These are phyloP conservation scores for Apocheima hispidaria DNA, from an alignment of 2,888 invertebrate species.

Conservation along the genomic window DNA sequence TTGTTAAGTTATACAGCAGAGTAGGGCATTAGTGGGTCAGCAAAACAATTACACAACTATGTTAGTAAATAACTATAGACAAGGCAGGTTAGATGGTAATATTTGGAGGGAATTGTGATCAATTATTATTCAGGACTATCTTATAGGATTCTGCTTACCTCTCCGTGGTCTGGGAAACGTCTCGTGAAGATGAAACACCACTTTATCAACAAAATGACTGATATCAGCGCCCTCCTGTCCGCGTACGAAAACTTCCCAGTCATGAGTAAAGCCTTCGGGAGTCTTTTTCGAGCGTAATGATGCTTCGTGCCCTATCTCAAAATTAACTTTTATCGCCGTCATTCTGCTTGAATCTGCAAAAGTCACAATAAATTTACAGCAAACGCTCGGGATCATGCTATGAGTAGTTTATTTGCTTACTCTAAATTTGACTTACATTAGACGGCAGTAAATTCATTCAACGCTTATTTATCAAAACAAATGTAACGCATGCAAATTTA, in stretches of 20 bases:
- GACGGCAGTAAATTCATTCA: slow-evolving; percentile 40
- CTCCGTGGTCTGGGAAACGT: slow-evolving; percentile 97
- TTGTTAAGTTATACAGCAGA: slow-evolving; percentile 11
- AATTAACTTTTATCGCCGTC: slow-evolving; percentile 88
- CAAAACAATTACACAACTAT: slow-evolving; percentile 33
- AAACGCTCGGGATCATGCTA: slow-evolving; percentile 43
- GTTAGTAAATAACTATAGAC: slow-evolving; percentile 32
- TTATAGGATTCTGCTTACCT: slow-evolving; percentile 84
- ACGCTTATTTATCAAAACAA: slow-evolving; percentile 51
- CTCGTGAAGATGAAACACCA: slow-evolving; percentile 95
- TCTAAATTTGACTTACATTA: slow-evolving; percentile 51
- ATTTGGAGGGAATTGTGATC: background rate
- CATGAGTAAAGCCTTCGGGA: slow-evolving; percentile 97
- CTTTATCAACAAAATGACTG: slow-evolving; percentile 96
- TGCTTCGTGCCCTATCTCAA: slow-evolving; percentile 97
- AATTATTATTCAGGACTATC: background rate
- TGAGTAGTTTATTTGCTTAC: slow-evolving; percentile 42
- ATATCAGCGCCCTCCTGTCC: slow-evolving; percentile 95
- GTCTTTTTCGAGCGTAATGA: slow-evolving; percentile 92
- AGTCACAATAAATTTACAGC: slow-evolving; percentile 43
- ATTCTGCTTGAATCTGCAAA: slow-evolving; percentile 58
- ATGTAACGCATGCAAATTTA: slow-evolving; percentile 46
- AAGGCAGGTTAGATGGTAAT: background rate
- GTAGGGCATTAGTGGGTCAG: slow-evolving; percentile 33
- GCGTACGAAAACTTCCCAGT: slow-evolving; percentile 98